Evolutionary conservation across 2,113 vertebrate species (phyloP), one percentile per base, ranked within the genome.

Genomic region (Vanacampus margaritifer): DNA sequence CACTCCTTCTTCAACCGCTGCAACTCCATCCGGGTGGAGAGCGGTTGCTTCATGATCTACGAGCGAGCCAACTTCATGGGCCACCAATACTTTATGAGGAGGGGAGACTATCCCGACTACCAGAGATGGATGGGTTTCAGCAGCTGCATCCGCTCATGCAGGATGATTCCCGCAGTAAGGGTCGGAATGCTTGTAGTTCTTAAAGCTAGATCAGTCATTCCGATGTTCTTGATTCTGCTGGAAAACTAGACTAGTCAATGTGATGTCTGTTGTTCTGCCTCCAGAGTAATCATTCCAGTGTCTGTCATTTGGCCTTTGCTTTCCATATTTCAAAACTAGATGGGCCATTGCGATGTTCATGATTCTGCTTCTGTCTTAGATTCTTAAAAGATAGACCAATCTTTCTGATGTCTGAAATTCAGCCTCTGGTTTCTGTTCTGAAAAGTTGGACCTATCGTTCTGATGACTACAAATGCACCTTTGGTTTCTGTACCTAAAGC

Each of bases 21-120:
- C 63, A 91, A 91, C 84, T 92, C 91, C 48, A 90, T 92, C 78
- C 65, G 77, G 62, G 90, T 92, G 84, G 88, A 91, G 72, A 89
- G 81, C 13, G 91, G 91, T 72, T 90, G 87, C 79, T 92, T 91
- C 79, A 91, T 92, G 90, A 85, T 92, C 71, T 91, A 91, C 17
- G 90, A 91, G 67, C 71, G 83, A 24, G 84, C 88, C 72, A 83
- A 89, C 79, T 92, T 82, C 84, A 88, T 78, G 76, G 90, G 91
- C 51, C 85, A 88, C 74, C 91, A 91, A 78, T 92, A 89, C 72
- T 86, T 86, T 65, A 84, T 92, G 82, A 79, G 80, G 61, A 85
- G 75, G 79, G 90, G 91, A 9, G 87, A 92, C 62, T 92, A 91
- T n/a, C 74, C 88, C 0, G 89, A 91, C 64, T 91, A 89, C 77